A percentile compares a stretch with the other conserved stretches of the same genome.
Evolutionary conservation across 2,113 vertebrate genomes (phyloP).

Genomic region (Cettia cetti): DNA sequence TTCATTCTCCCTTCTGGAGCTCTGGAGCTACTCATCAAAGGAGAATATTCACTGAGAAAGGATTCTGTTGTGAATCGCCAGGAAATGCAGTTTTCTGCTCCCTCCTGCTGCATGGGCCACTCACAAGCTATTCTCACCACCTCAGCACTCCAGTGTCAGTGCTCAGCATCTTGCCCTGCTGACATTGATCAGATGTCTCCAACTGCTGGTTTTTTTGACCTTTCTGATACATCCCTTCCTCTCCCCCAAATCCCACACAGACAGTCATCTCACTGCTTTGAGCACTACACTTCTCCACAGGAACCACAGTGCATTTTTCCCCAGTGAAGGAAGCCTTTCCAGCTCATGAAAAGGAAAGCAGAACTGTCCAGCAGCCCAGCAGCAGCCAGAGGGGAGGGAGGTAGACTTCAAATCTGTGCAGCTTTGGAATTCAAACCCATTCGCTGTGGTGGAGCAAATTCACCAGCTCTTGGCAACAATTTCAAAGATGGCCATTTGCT

Average conservation of each 20-base stretch:
- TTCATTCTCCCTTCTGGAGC: neutral
- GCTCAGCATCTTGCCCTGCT: neutral
- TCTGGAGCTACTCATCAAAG: neutral
- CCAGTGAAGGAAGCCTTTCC: constrained; percentile 17
- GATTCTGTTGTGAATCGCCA: neutral
- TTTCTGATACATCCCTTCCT: neutral
- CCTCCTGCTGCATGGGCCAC: neutral
- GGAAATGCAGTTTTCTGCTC: neutral
- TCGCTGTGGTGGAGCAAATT: neutral
- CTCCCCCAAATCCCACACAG: neutral
- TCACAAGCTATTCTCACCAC: neutral
- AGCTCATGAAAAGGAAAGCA: neutral
- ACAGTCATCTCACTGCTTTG: neutral
- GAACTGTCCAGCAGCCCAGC: neutral
- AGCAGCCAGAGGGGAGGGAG: neutral
- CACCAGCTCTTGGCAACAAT: neutral
- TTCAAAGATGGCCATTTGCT: neutral
- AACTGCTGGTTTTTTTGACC: neutral
- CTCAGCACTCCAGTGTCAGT: neutral
- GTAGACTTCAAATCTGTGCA: neutral
- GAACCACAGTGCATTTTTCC: constrained; percentile 21
- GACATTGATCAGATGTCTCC: neutral
- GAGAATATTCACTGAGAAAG: neutral
- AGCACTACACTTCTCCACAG: neutral
- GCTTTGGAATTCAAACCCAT: neutral